phyloP scores from a whole-genome alignment of 2,113 vertebrate species.

The Nettapus auritus region DNA sequence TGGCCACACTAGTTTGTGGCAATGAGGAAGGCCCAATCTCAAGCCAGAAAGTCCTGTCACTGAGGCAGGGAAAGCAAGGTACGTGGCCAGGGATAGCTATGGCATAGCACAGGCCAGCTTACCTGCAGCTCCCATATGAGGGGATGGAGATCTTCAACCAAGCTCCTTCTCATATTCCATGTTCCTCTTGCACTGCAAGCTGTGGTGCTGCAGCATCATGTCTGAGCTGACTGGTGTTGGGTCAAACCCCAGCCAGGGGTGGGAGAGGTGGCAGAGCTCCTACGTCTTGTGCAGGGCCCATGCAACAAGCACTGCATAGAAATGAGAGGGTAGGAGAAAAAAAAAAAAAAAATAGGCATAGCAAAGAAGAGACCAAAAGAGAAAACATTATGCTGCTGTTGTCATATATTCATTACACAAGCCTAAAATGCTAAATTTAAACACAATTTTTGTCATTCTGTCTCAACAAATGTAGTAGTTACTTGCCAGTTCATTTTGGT shows the following conservation, averaged over 20 bases:
- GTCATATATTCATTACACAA: background rate
- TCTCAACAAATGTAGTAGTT: background rate
- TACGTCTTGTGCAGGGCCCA: background rate
- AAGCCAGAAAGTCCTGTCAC: background rate
- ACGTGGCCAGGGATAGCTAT: background rate
- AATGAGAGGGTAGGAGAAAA: background rate
- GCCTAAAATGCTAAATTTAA: background rate
- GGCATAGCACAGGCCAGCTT: rapidly evolving
- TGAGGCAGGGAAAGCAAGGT: background rate
- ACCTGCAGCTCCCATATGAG: background rate
- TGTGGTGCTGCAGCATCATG: background rate
- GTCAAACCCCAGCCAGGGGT: background rate
- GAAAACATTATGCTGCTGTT: background rate
- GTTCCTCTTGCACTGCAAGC: background rate
- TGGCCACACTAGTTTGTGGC: background rate
- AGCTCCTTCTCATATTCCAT: background rate
- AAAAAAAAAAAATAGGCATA: background rate
- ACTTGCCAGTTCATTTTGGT: background rate
- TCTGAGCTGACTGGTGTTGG: rapidly evolving
- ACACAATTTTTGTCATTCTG: background rate
- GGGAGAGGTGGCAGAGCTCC: background rate
- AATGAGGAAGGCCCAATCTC: background rate
- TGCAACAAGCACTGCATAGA: background rate
- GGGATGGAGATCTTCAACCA: background rate
- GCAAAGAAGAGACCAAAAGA: background rate